Conservation (phyloP, 2,888 invertebrate genomes). For the Stenoptilia bipunctidactyla region DNA sequence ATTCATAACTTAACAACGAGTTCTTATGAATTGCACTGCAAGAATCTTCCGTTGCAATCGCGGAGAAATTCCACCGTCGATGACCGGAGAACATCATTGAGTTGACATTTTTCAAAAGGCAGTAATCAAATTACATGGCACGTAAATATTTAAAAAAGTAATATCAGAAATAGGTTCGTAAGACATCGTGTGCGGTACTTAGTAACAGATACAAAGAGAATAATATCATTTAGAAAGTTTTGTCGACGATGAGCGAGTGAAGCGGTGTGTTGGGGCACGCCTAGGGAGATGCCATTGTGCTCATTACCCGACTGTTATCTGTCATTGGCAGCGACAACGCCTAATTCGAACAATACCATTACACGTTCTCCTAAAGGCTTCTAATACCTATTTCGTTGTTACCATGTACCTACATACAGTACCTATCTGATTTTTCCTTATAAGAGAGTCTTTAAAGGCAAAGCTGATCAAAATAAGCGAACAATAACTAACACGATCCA, state of each 20-base stretch:
- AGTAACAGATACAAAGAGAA: not conserved
- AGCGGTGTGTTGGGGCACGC: constrained; percentile 18
- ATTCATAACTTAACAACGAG: no score
- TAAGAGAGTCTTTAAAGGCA: not conserved
- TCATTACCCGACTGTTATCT: constrained; percentile 57
- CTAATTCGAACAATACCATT: constrained; percentile 41
- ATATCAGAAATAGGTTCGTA: no score
- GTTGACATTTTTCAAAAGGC: no score
- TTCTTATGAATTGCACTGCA: no score
- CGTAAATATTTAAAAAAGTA: no score
- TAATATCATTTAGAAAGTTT: not conserved
- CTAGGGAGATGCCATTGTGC: constrained; percentile 37
- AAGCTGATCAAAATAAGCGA: constrained; percentile 8
- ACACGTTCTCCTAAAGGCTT: constrained; percentile 10
- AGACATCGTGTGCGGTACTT: no score
- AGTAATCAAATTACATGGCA: no score
- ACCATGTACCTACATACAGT: not conserved
- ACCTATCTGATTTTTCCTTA: no score
- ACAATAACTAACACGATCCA: constrained; percentile 19
- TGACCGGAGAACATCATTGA: no score
- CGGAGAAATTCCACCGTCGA: no score
- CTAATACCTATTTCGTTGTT: not conserved
- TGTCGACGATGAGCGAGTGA: not conserved
- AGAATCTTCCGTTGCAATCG: no score
- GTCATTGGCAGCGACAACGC: constrained; percentile 58